phyloP scores from a whole-genome alignment of 2,797 vertebrate genomes.

The Salmo trutta region DNA sequence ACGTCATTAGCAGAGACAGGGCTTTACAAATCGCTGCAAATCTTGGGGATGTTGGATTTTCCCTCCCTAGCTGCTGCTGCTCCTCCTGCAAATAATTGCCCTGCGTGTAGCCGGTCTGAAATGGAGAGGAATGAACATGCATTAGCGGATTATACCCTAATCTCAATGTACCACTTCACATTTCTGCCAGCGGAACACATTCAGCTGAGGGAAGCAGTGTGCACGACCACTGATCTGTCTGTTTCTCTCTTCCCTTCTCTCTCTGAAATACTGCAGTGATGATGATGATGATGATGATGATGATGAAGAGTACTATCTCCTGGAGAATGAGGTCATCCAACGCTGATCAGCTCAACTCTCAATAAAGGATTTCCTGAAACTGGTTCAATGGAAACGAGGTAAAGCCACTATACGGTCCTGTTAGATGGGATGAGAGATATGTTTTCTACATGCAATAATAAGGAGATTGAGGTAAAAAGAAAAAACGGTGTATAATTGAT shows the following conservation, averaged over 20 bases:
- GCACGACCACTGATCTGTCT: constrained; percentile 27
- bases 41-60: constrained; percentile 45
- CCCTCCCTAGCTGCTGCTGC: constrained; percentile 15
- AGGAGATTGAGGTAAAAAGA: too few species aligned
- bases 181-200: constrained; percentile 46
- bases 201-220: constrained; percentile 31
- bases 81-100: constrained; percentile 31
- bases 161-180: constrained; percentile 46
- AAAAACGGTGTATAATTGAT: too few species aligned
- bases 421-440: too few species aligned
- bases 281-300: constrained; percentile 38
- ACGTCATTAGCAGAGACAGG: constrained; percentile 20
- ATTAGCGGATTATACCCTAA: constrained; percentile 58
- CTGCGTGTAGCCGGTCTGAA: constrained; percentile 32
- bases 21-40: constrained; percentile 39
- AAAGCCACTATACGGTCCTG: too few species aligned
- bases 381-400: not conserved
- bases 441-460: too few species aligned
- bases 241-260: constrained; percentile 12
- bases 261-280: constrained; percentile 36
- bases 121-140: constrained; percentile 42
- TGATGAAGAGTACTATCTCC: not conserved
- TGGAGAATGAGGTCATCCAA: not conserved
- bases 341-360: not conserved
- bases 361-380: not conserved